These are phyloP conservation scores for Sakesphorus luctuosus DNA, from an alignment of 2,113 vertebrate genomes.

Conservation along the genomic window DNA sequence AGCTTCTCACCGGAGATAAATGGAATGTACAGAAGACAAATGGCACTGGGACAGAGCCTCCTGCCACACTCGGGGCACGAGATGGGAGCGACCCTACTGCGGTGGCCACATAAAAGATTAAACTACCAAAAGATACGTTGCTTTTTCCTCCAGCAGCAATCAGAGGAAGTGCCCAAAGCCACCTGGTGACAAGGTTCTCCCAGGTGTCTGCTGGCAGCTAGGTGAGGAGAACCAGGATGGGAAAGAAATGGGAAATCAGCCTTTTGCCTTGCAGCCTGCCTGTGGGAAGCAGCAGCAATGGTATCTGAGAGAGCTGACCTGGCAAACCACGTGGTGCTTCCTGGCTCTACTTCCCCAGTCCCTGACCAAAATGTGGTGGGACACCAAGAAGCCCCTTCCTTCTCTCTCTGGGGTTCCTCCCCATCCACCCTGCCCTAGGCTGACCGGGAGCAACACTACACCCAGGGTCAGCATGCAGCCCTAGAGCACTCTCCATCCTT, in stretches of 20 bases:
- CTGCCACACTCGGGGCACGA: fast-evolving
- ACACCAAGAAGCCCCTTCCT: neutral
- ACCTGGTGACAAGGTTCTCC: neutral
- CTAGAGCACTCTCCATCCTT: neutral
- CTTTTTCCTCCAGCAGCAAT: neutral
- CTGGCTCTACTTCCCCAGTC: neutral
- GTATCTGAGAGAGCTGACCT: neutral
- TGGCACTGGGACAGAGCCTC: neutral
- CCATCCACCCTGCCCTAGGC: neutral
- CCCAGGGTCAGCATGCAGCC: neutral
- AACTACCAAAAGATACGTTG: fast-evolving
- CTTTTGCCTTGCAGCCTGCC: neutral
- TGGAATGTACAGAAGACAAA: slow-evolving; percentile 66
- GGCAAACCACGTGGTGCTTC: neutral
- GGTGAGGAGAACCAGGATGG: neutral
- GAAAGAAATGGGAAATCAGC: neutral
- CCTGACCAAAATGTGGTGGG: neutral
- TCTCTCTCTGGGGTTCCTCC: neutral
- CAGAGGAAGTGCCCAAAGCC: neutral
- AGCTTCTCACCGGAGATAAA: slow-evolving; percentile 73
- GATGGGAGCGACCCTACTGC: fast-evolving
- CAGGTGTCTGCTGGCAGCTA: neutral
- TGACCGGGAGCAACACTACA: neutral
- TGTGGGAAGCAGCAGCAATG: neutral
- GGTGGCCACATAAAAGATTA: fast-evolving